Evolutionary conservation across 2,113 vertebrate genomes (phyloP).

Genomic region (Eudyptes chrysolophus): DNA sequence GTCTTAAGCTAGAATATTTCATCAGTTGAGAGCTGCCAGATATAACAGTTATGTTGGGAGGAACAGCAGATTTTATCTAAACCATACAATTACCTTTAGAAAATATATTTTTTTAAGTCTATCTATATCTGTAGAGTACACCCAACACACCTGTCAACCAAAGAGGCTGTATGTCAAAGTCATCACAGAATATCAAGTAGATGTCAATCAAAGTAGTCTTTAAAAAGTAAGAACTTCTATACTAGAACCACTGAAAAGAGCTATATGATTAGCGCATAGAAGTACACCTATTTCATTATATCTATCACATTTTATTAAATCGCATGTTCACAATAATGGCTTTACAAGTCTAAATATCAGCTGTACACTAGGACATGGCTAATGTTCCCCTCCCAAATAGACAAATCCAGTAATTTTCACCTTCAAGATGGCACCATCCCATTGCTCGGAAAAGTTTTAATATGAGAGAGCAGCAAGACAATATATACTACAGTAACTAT

Average conservation of each 20-base stretch:
- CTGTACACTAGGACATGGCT: not conserved
- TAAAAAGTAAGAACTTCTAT: not conserved
- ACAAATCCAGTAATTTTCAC: not conserved
- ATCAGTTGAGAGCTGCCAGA: not conserved
- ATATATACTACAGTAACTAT: not conserved
- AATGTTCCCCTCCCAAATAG: not conserved
- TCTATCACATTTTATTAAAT: not conserved
- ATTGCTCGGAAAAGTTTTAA: not conserved
- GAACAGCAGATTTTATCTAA: constrained; percentile 17
- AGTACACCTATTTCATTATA: not conserved
- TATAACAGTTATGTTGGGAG: not conserved
- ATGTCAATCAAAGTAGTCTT: constrained; percentile 17
- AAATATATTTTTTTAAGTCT: constrained; percentile 18
- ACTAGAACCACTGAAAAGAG: not conserved
- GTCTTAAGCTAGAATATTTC: constrained; percentile 1
- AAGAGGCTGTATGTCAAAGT: not conserved
- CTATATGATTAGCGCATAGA: not conserved
- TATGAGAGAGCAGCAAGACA: not conserved
- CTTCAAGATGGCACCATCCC: not conserved
- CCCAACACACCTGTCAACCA: not conserved
- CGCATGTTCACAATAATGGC: not conserved
- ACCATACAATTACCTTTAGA: constrained; percentile 8
- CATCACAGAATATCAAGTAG: constrained; percentile 21
- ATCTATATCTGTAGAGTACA: not conserved
- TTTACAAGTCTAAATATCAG: not conserved